A percentile compares a stretch with the other conserved stretches of the same genome.
Evolutionary conservation across 2,888 invertebrate species (phyloP).

Genomic region (Oscheius sp.): DNA sequence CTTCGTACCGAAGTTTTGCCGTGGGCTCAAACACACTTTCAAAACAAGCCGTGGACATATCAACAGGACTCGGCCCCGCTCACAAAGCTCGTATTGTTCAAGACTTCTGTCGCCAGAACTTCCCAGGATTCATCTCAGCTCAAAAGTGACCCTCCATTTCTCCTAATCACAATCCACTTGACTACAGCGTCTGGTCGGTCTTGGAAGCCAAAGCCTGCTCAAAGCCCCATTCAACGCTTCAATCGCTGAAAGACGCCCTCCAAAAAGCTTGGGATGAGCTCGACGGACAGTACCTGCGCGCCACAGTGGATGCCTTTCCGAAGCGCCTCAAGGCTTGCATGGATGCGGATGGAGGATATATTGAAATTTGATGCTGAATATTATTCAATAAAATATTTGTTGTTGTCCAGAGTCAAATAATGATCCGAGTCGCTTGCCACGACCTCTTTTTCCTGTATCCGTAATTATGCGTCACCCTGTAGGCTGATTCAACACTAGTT

Average conservation of each 20-base stretch:
- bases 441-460: no score
- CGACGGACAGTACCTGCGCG: slow-evolving; percentile 33
- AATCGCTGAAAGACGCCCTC: not conserved
- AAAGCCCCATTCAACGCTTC: not conserved
- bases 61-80: no score
- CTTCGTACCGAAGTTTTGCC: no score
- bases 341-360: slow-evolving; percentile 13
- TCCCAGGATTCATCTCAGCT: not conserved
- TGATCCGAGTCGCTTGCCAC: no score
- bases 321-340: slow-evolving; percentile 24
- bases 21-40: no score
- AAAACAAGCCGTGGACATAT: no score
- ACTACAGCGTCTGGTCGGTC: slow-evolving; percentile 14
- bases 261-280: slow-evolving; percentile 23
- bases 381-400: no score
- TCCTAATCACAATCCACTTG: slow-evolving; percentile 20
- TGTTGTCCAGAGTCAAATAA: no score
- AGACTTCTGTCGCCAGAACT: no score
- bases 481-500: no score
- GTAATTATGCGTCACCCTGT: no score
- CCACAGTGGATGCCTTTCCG: slow-evolving; percentile 23
- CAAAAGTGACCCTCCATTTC: slow-evolving; percentile 6
- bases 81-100: no score
- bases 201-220: slow-evolving; percentile 19
- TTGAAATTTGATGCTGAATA: not conserved